phyloP scores from a whole-genome alignment of 2,797 vertebrate species.

The Martes flavigula region DNA sequence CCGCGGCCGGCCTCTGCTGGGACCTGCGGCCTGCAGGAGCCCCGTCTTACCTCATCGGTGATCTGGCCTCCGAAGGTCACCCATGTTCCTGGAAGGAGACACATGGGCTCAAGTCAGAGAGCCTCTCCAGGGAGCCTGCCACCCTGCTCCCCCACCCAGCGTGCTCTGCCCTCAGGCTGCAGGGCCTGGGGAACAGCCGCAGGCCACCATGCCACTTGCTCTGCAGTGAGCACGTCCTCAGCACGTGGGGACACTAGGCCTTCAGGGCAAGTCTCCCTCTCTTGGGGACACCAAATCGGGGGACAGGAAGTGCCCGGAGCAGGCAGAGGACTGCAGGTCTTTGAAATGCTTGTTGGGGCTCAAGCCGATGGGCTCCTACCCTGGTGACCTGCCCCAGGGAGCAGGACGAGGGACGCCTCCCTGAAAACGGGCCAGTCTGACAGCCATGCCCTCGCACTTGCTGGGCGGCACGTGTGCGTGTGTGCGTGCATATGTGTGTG shows the following conservation, averaged over 20 bases:
- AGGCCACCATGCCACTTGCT: rapidly evolving
- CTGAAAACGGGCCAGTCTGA: rapidly evolving
- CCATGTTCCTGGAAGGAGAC: slow-evolving; percentile 93
- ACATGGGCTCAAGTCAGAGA: neutral
- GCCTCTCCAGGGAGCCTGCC: rapidly evolving
- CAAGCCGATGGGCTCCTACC: neutral
- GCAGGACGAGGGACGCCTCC: rapidly evolving
- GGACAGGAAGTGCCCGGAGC: neutral
- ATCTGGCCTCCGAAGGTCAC: slow-evolving; percentile 99
- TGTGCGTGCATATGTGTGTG: too few species aligned
- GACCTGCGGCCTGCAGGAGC: rapidly evolving
- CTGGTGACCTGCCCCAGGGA: neutral
- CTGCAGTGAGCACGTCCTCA: rapidly evolving
- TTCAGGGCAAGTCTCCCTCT: neutral
- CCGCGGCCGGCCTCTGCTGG: rapidly evolving
- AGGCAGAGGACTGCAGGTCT: neutral
- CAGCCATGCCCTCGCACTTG: rapidly evolving
- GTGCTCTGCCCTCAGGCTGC: neutral
- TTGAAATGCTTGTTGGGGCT: rapidly evolving
- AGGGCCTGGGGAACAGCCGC: neutral
- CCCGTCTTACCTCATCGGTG: slow-evolving; percentile 94
- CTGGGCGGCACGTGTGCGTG: rapidly evolving
- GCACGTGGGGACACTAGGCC: neutral
- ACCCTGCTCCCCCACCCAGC: rapidly evolving
- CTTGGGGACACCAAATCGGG: neutral